A percentile compares a stretch with the other conserved stretches of the same genome.
Evolutionary conservation across 2,888 invertebrate genomes (phyloP).

Genomic region (Epistrophella euchroma): DNA sequence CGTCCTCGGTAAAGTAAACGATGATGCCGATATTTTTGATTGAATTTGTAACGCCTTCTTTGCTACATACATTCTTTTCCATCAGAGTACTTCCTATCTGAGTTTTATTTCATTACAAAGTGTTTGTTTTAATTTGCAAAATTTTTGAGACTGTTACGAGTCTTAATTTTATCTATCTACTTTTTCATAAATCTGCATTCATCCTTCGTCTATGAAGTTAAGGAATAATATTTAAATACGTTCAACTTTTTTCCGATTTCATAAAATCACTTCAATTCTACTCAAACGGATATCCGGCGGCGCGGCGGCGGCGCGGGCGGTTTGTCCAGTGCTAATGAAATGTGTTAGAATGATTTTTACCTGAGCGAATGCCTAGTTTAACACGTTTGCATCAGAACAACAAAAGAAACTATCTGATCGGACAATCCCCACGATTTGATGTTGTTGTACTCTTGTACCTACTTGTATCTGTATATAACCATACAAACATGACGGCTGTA

Average conservation of each 20-base stretch:
- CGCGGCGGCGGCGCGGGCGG: too few relatives aligned
- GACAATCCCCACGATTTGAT: constrained; percentile 55
- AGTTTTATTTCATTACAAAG: too few relatives aligned
- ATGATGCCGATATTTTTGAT: too few relatives aligned
- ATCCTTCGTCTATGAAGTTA: not conserved
- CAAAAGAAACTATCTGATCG: constrained; percentile 49
- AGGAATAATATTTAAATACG: not conserved
- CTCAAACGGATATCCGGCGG: constrained; percentile 72
- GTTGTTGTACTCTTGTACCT: constrained; percentile 16
- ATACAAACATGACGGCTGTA: not conserved
- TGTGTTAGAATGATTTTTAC: constrained; percentile 64
- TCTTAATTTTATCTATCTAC: too few relatives aligned
- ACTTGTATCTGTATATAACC: not conserved
- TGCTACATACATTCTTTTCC: too few relatives aligned
- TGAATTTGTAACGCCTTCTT: too few relatives aligned
- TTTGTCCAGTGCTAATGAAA: constrained; percentile 43
- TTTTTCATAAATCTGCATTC: too few relatives aligned
- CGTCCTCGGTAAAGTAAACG: too few relatives aligned
- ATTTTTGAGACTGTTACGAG: too few relatives aligned
- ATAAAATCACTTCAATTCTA: constrained; percentile 28
- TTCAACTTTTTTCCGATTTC: constrained; percentile 11
- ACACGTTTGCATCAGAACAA: constrained; percentile 60
- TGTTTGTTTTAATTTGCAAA: too few relatives aligned
- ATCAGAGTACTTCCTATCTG: too few relatives aligned
- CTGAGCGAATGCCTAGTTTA: constrained; percentile 48